phyloP scores from a whole-genome alignment of 2,888 invertebrate genomes.

The Dicycla oo region DNA sequence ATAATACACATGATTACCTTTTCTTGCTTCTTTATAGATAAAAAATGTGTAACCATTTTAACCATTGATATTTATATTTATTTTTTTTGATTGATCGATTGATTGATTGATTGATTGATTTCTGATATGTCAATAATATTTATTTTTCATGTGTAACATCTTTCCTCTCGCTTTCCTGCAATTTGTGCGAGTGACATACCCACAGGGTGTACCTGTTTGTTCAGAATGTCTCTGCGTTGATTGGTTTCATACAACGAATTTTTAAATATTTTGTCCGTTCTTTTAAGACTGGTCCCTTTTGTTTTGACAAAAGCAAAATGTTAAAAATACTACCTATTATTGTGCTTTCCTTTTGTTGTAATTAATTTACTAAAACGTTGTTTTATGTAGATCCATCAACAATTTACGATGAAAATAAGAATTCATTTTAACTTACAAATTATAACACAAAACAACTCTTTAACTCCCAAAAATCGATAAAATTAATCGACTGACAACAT shows the following conservation, averaged over 20 bases:
- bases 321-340: neutral
- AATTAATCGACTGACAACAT: constrained; percentile 20
- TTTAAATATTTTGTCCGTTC: neutral
- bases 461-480: constrained; percentile 22
- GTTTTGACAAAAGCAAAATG: neutral
- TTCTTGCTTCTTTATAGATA: constrained; percentile 1
- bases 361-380: neutral
- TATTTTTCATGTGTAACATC: too few relatives aligned
- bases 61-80: neutral
- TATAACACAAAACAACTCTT: constrained; percentile 14
- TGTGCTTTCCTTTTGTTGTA: neutral
- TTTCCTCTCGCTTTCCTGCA: too few relatives aligned
- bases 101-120: too few relatives aligned
- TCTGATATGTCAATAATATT: too few relatives aligned
- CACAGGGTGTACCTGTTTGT: neutral
- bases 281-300: neutral
- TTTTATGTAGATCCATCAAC: neutral
- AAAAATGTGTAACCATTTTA: constrained; percentile 19
- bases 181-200: too few relatives aligned
- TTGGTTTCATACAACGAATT: neutral
- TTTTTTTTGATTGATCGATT: too few relatives aligned
- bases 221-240: neutral
- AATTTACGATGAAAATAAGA: constrained; percentile 1
- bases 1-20: constrained; percentile 18
- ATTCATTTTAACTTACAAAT: constrained; percentile 23